These are phyloP conservation scores for Spodoptera picta DNA, from an alignment of 2,888 invertebrate genomes.

Conservation along the genomic window DNA sequence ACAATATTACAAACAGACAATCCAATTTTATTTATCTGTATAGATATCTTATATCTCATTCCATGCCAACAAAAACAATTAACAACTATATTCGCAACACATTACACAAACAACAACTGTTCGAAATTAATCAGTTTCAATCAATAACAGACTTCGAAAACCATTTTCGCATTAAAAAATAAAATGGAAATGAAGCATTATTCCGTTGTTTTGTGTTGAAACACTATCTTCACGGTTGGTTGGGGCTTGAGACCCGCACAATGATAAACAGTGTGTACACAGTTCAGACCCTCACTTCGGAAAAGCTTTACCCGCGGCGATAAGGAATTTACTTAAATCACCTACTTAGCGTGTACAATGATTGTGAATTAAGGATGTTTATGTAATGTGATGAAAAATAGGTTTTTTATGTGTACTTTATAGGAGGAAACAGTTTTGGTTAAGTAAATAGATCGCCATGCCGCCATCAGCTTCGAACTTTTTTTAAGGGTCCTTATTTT, in stretches of 20 bases:
- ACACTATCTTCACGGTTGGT: constrained; percentile 43
- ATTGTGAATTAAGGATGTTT: constrained; percentile 39
- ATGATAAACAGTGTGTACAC: constrained; percentile 35
- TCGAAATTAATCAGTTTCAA: constrained; percentile 14
- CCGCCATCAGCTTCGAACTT: too few relatives aligned
- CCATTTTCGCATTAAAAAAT: constrained; percentile 17
- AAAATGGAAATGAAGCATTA: constrained; percentile 29
- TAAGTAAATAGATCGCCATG: too few relatives aligned
- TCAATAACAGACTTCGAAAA: constrained; percentile 18
- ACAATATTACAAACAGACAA: too few relatives aligned
- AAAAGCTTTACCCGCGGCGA: constrained; percentile 71
- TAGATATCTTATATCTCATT: too few relatives aligned
- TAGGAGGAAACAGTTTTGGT: too few relatives aligned
- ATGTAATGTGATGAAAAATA: too few relatives aligned
- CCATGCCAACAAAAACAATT: too few relatives aligned
- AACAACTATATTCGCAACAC: too few relatives aligned
- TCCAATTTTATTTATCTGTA: too few relatives aligned
- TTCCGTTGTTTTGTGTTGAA: constrained; percentile 38
- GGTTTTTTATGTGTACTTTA: too few relatives aligned
- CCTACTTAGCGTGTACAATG: constrained; percentile 61
- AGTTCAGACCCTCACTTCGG: constrained; percentile 31
- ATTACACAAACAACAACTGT: too few relatives aligned
- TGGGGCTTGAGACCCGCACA: constrained; percentile 35
- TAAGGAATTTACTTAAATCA: constrained; percentile 78
- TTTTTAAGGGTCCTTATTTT: too few relatives aligned